Conservation (phyloP, 2,888 invertebrate genomes). For the Norana najaformis region DNA sequence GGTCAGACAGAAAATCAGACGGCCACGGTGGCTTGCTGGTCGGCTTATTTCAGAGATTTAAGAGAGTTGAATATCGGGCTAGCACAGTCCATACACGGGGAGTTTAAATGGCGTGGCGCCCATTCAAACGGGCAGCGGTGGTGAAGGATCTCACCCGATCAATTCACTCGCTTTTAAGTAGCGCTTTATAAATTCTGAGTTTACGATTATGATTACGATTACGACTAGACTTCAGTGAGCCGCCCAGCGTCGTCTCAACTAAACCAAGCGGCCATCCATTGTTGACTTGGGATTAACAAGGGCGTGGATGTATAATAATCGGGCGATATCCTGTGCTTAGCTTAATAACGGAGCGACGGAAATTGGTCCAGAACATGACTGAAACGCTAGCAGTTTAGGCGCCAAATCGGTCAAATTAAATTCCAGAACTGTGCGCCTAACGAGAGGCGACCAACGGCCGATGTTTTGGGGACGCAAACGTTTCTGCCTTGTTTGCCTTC, state of each 20-base stretch:
- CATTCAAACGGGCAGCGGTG: too few species aligned
- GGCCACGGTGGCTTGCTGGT: too few species aligned
- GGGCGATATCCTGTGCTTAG: not conserved
- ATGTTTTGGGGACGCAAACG: not conserved
- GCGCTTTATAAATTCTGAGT: too few species aligned
- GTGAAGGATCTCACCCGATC: too few species aligned
- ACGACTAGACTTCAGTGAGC: not conserved
- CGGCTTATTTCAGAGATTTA: too few species aligned
- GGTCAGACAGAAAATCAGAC: too few species aligned
- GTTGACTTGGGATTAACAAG: not conserved
- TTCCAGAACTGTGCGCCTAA: not conserved
- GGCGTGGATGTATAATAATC: not conserved
- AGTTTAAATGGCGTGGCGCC: too few species aligned
- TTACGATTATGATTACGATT: too few species aligned
- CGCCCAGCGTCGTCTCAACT: not conserved
- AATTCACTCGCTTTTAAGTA: too few species aligned
- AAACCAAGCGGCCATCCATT: not conserved
- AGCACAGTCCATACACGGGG: too few species aligned
- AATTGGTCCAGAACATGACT: not conserved
- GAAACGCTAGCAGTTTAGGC: not conserved
- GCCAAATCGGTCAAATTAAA: not conserved
- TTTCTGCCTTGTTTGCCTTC: not conserved
- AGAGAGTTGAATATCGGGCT: too few species aligned
- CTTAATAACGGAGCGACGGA: not conserved
- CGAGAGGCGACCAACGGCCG: too few species aligned